These are phyloP conservation scores for Montipora capitata DNA, from an alignment of 92 coral and sea anemone species.

Conservation along the genomic window DNA sequence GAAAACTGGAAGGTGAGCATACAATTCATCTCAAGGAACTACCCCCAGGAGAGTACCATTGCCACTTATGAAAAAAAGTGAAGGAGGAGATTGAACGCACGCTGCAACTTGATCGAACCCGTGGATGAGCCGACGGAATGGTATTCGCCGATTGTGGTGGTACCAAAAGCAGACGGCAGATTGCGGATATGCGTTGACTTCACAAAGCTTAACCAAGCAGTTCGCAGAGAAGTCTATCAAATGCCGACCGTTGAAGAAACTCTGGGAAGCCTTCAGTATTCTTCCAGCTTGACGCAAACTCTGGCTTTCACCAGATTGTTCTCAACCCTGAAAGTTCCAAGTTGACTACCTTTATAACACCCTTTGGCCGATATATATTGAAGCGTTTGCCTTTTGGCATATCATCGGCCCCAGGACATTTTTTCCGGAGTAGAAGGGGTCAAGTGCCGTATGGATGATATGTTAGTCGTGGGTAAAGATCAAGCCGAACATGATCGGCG, in stretches of 20 bases:
- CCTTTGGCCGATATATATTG: slow-evolving; percentile 62
- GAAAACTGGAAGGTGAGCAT: slow-evolving; percentile 59
- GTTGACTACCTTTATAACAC: slow-evolving; percentile 38
- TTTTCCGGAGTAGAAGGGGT: slow-evolving; percentile 60
- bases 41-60: slow-evolving; percentile 60
- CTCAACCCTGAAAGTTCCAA: slow-evolving; percentile 45
- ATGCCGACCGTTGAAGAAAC: slow-evolving; percentile 74
- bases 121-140: slow-evolving; percentile 63
- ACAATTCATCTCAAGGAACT: slow-evolving; percentile 54
- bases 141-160: slow-evolving; percentile 64
- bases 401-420: slow-evolving; percentile 55
- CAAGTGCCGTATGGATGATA: slow-evolving; percentile 67
- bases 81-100: slow-evolving; percentile 53
- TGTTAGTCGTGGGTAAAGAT: slow-evolving; percentile 58
- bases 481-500: slow-evolving; percentile 69
- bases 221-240: slow-evolving; percentile 49
- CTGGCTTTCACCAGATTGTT: slow-evolving; percentile 74
- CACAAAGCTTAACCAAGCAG: slow-evolving; percentile 59
- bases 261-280: slow-evolving; percentile 54
- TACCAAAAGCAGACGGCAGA: slow-evolving; percentile 59
- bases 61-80: slow-evolving; percentile 52
- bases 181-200: slow-evolving; percentile 60
- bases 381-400: slow-evolving; percentile 57
- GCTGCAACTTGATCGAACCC: slow-evolving; percentile 40
- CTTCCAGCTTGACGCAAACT: slow-evolving; percentile 74